phyloP scores from a whole-genome alignment of 1,140 invertebrate species.

The Octopus sinensis region DNA sequence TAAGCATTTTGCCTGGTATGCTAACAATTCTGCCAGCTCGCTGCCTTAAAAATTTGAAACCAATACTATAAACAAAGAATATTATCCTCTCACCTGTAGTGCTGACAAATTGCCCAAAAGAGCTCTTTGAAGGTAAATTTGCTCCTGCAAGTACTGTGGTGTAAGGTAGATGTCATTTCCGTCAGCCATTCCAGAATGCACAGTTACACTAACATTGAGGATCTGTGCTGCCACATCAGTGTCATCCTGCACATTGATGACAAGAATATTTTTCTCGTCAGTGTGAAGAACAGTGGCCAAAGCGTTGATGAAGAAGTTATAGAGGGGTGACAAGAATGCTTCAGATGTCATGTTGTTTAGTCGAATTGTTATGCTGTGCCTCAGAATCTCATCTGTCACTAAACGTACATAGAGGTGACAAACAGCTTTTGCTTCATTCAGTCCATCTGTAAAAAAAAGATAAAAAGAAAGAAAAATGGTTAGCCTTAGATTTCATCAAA shows the following conservation, averaged over 20 bases:
- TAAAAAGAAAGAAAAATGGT: not conserved
- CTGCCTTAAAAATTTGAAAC: no score
- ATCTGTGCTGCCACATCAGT: slow-evolving; percentile 79
- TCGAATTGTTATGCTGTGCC: slow-evolving; percentile 90
- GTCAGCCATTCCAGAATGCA: slow-evolving; percentile 67
- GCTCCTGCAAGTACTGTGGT: slow-evolving; percentile 84
- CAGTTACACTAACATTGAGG: slow-evolving; percentile 92
- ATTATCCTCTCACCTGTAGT: slow-evolving; percentile 66
- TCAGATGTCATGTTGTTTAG: slow-evolving; percentile 90
- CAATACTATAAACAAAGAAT: no score
- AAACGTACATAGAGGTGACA: slow-evolving; percentile 77
- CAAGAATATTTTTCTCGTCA: slow-evolving; percentile 86
- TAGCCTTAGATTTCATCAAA: no score
- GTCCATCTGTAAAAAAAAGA: slow-evolving; percentile 68
- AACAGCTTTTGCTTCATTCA: slow-evolving; percentile 81
- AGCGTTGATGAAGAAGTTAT: slow-evolving; percentile 86
- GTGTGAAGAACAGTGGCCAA: slow-evolving; percentile 87
- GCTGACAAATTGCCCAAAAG: slow-evolving; percentile 82
- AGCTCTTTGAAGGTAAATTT: slow-evolving; percentile 87
- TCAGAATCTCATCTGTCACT: slow-evolving; percentile 91
- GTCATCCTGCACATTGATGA: slow-evolving; percentile 82
- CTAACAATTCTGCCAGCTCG: no score
- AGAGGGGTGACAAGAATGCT: slow-evolving; percentile 85
- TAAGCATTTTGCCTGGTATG: no score
- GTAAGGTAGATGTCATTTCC: slow-evolving; percentile 75